Evolutionary conservation across 2,888 invertebrate genomes (phyloP), one percentile per base, ranked within the genome.

Genomic region (Digitonthophagus gazella): DNA sequence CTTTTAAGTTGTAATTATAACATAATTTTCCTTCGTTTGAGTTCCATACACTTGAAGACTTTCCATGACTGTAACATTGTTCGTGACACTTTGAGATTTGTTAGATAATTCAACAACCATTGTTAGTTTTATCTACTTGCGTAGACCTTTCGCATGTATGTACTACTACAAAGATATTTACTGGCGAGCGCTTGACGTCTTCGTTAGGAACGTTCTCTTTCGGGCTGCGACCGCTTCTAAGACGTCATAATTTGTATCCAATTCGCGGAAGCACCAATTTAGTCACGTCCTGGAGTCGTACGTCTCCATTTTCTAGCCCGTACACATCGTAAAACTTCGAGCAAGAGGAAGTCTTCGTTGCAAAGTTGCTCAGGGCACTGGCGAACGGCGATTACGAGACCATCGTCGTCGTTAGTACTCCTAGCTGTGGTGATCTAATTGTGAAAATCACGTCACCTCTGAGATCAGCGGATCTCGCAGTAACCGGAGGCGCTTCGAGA

Each of bases 321-420:
- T 44, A 44, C 28, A 44, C 28, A 44, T 44, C 28, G 28, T 44
- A 44, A 44, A 44, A 44, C 28, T 44, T 44, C 28, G 28, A 11
- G 8, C 8, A 44, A 44, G 28, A 44, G 28, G 28, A 44, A 44
- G 28, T 44, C 28, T 44, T 44, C 28, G 28, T 44, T 44, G 28
- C 28, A 44, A 44, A 44, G 28, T 44, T 44, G 28, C 28, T 11
- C 28, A 11, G 28, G 28, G 28, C 3, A 6, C 28, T 11, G 28
- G 28, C 28, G 28, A 44, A 44, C 28, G 28, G 28, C 28, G 28
- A 44, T 44, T 44, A 58, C 58, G 58, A 18, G 58, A 58, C 18
- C 58, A 58, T 19, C 20, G 65, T 44, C 65, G 65, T 65, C 65
- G 54, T 65, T 65, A 65, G 54, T 44, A 54, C 44, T 20, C 58